A percentile compares a stretch with the other conserved stretches of the same genome.
Evolutionary conservation across 2,888 invertebrate genomes (phyloP).

Genomic region (Andrena haemorrhoa): DNA sequence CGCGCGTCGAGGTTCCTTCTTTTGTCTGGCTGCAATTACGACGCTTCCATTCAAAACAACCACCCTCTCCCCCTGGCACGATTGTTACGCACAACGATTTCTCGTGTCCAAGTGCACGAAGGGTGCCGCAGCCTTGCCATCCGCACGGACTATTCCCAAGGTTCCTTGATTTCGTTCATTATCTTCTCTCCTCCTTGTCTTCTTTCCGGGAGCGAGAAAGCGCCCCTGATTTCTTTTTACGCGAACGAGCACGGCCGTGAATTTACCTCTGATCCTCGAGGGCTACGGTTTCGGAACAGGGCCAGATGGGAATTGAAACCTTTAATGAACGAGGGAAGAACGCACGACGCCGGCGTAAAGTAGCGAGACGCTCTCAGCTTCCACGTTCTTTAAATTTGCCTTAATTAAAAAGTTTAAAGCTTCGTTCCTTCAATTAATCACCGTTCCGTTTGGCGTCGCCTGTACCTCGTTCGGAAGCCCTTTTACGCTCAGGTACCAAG

Average conservation of each 20-base stretch:
- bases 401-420: slow-evolving; percentile 55
- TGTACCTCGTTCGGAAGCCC: background rate
- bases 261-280: background rate
- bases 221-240: too few species aligned
- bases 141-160: background rate
- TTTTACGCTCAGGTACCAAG: background rate
- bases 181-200: background rate
- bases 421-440: slow-evolving; percentile 42
- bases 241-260: background rate
- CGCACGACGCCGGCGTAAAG: background rate
- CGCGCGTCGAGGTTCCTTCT: slow-evolving; percentile 61
- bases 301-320: slow-evolving; percentile 14
- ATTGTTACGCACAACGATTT: slow-evolving; percentile 71
- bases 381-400: slow-evolving; percentile 17
- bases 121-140: slow-evolving; percentile 15
- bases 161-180: slow-evolving; percentile 50
- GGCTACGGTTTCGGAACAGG: background rate
- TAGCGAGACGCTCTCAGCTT: background rate
- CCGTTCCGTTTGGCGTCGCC: background rate
- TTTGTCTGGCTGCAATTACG: slow-evolving; percentile 76
- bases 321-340: background rate
- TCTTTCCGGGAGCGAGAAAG: background rate
- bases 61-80: slow-evolving; percentile 29
- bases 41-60: slow-evolving; percentile 72
- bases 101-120: slow-evolving; percentile 60